Conservation (phyloP, 2,797 vertebrate species). For the Sitta carolinensis region DNA sequence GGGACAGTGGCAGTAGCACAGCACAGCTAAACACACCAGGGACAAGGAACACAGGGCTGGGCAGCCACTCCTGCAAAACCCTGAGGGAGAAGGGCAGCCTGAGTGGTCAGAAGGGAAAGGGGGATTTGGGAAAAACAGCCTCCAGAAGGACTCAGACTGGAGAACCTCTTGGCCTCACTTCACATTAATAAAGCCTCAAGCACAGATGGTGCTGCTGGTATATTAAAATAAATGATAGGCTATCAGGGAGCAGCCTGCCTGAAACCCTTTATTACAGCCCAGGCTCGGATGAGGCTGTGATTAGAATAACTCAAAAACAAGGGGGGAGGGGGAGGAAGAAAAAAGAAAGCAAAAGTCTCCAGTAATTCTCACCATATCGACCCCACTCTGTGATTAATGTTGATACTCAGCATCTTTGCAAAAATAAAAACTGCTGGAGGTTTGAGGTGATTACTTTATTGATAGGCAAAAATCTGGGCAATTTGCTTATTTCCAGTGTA, state of each 20-base stretch:
- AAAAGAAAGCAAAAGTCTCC: neutral
- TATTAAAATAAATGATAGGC: constrained; percentile 44
- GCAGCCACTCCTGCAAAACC: neutral
- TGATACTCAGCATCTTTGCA: neutral
- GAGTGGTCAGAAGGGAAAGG: neutral
- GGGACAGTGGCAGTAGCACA: neutral
- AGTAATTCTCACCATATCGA: neutral
- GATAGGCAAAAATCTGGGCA: neutral
- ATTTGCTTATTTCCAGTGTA: neutral
- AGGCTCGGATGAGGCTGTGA: neutral
- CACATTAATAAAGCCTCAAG: constrained; percentile 24
- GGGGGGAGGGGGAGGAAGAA: accelerated
- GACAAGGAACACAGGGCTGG: neutral
- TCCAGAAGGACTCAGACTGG: neutral
- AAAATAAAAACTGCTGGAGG: constrained; percentile 7
- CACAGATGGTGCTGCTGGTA: neutral
- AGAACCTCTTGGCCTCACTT: neutral
- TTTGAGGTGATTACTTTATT: constrained; percentile 24
- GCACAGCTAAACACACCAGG: accelerated
- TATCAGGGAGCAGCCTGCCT: constrained; percentile 8
- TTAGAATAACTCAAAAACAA: constrained; percentile 10
- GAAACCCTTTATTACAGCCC: constrained; percentile 15
- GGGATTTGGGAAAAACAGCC: neutral
- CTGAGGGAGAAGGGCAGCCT: neutral
- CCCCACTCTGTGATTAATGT: neutral